Base-by-base conservation (phyloP, 2,113 vertebrate species). In the Psephotus haematonotus region DNA sequence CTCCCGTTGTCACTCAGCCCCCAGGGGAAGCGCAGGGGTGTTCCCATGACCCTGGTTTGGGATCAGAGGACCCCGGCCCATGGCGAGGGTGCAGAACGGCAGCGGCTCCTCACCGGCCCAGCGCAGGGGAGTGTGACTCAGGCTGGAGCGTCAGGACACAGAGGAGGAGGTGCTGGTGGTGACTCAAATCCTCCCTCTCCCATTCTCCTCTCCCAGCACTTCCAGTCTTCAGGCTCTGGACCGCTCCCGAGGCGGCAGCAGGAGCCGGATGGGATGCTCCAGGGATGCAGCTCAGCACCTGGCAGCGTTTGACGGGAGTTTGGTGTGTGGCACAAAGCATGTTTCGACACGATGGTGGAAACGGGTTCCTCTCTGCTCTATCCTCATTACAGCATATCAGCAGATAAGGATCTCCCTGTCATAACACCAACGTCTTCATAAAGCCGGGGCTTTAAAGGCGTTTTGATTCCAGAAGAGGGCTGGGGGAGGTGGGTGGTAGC, bases 351-450 rank as follows among this genome's bases (percentile, higher is more conserved):
- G 71, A 24, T 0, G 33, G 23, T 94, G 85, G 53, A 39, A 94
- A 77, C 37, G 10, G 70, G 88, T 87, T 86, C 90, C 92, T 82
- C 92, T 11, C 43, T 3, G 59, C 76, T 80, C 82, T 63, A 27
- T 72, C 74, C 4, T 28, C 81, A 82, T 53, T 53, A 17, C 84
- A 31, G 93, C 85, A 1, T 47, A 57, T 59, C 82, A 27, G 82
- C 67, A 64, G 95, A 95, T 94, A 95, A 90, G 76, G 53, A 96
- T 88, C 95, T 68, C 79, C 74, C 85, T 88, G 76, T 86, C 85
- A 28, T n/a, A 85, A 90, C 71, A 70, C 49, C 82, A 76, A 64
- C 87, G 8, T 31, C 52, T 60, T 16, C 39, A 43, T 10, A 5
- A 39, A 35, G 23, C 77, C 5, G 10, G 19, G 13, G 64, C 49